phyloP scores from a whole-genome alignment of 1,140 invertebrate species.

The Pseudomyrmex flavicornis region DNA sequence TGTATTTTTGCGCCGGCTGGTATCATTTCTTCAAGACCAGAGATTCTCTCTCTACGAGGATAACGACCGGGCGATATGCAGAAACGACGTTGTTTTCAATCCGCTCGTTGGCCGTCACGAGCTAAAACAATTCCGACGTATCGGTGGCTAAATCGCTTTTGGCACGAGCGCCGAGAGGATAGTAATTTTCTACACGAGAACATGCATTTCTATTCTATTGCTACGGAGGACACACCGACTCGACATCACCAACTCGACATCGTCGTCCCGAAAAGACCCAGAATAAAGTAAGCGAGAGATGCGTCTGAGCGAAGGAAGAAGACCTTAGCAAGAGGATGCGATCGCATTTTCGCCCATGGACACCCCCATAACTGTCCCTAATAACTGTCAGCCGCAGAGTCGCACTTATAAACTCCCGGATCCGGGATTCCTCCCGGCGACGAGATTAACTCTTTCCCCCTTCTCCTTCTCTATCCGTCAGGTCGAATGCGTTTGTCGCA shows the following conservation, averaged over 20 bases:
- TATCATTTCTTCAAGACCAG: background rate
- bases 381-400: constrained; percentile 72
- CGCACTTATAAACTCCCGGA: constrained; percentile 25
- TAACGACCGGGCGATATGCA: constrained; percentile 40
- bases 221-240: constrained; percentile 7
- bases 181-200: constrained; percentile 48
- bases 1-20: background rate
- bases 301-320: background rate
- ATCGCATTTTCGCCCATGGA: constrained; percentile 59
- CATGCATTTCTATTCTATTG: constrained; percentile 1
- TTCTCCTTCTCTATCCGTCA: constrained; percentile 42
- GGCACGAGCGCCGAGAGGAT: constrained; percentile 50
- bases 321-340: background rate
- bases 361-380: constrained; percentile 67
- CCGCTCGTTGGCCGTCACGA: constrained; percentile 46
- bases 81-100: constrained; percentile 55
- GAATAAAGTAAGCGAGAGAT: constrained; percentile 39
- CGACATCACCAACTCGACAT: constrained; percentile 17
- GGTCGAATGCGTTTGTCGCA: background rate
- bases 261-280: background rate
- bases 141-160: constrained; percentile 54
- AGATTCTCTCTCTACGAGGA: background rate
- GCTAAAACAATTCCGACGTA: constrained; percentile 22
- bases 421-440: constrained; percentile 38
- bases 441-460: constrained; percentile 72